Conservation (phyloP, 2,113 vertebrate species). For the Megalops atlanticus region DNA sequence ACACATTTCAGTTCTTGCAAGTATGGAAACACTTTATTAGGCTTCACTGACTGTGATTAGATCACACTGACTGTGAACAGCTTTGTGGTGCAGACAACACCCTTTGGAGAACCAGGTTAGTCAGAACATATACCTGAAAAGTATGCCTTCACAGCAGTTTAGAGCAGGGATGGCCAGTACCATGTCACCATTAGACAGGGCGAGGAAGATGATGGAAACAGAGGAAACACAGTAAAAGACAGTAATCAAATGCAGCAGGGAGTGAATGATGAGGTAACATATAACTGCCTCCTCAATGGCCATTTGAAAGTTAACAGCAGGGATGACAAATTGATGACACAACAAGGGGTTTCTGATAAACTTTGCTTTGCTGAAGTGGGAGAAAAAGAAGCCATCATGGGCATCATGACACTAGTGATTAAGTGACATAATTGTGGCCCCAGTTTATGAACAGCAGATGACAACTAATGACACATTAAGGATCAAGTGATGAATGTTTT, state of each 20-base stretch:
- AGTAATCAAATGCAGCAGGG: not conserved
- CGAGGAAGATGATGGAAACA: not conserved
- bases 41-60: too few relatives aligned
- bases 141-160: not conserved
- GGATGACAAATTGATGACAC: not conserved
- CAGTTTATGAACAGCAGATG: too few relatives aligned
- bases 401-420: too few relatives aligned
- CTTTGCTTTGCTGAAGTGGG: too few relatives aligned
- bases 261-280: not conserved
- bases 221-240: not conserved
- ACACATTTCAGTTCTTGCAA: slow-evolving; percentile 6
- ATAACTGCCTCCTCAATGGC: not conserved
- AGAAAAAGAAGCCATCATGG: too few relatives aligned
- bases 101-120: not conserved
- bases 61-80: not conserved
- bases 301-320: not conserved
- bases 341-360: not conserved
- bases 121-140: not conserved
- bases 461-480: not conserved
- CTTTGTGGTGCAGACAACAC: not conserved
- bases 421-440: too few relatives aligned
- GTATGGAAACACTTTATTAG: slow-evolving; percentile 8
- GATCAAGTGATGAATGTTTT: not conserved
- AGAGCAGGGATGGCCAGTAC: not conserved
- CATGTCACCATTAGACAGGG: not conserved